Percentiles rank a stretch among this genome's conserved stretches.
Conservation (phyloP, 2,113 vertebrate genomes). For the Silurus meridionalis region DNA sequence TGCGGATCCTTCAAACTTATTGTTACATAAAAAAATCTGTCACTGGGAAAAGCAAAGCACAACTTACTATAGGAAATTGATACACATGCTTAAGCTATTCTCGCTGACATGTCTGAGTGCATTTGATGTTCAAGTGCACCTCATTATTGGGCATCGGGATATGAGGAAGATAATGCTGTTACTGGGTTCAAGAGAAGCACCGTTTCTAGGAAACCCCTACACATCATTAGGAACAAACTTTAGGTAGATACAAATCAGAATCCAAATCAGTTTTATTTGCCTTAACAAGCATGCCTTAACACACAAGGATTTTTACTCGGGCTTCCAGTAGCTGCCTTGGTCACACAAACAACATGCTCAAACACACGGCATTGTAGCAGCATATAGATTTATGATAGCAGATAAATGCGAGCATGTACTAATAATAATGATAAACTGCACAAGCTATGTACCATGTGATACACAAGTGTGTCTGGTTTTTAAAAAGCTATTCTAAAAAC, state of each 20-base stretch:
- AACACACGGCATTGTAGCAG: neutral
- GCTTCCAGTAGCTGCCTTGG: neutral
- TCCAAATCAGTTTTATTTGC: neutral
- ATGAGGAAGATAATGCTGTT: neutral
- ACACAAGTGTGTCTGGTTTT: neutral
- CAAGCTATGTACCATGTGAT: neutral
- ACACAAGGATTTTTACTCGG: neutral
- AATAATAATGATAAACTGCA: neutral
- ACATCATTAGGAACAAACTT: neutral
- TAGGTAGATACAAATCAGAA: neutral
- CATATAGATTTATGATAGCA: neutral
- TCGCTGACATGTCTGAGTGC: neutral
- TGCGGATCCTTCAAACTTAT: neutral
- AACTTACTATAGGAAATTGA: neutral
- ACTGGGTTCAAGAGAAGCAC: neutral
- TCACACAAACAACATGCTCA: neutral
- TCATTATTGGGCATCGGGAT: neutral
- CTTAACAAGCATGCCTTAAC: neutral
- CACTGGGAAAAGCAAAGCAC: neutral
- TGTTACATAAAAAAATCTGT: neutral
- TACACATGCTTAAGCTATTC: neutral
- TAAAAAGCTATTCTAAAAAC: neutral
- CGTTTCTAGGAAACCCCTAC: neutral
- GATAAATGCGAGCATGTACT: neutral
- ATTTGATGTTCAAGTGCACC: neutral